Percentiles rank a stretch among this genome's conserved stretches.
Conservation (phyloP, 2,113 vertebrate genomes). For the Sturnira hondurensis region DNA sequence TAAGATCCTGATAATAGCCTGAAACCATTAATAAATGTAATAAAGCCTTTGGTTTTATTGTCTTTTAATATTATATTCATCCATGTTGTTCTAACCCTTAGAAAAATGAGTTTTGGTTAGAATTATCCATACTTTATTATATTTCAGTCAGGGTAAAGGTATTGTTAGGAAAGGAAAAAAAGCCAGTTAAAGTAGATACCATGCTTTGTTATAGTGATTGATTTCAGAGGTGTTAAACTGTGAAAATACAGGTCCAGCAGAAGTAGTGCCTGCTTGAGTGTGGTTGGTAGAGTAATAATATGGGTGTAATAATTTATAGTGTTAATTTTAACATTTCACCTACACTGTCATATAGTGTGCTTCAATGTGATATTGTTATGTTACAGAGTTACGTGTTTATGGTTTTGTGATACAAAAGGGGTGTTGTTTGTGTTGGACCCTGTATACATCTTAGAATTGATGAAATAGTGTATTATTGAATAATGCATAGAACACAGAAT, state of each 20-base stretch:
- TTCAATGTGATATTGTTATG: too few species aligned
- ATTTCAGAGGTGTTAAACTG: background rate
- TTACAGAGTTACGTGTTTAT: too few species aligned
- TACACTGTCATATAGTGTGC: too few species aligned
- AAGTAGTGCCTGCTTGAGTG: too few species aligned
- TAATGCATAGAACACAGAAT: background rate
- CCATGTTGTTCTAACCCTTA: background rate
- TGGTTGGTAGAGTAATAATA: too few species aligned
- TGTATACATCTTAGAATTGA: background rate
- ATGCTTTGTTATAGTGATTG: background rate
- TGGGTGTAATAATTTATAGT: too few species aligned
- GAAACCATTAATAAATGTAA: background rate
- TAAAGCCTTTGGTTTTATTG: slow-evolving; percentile 2
- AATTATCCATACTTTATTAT: background rate
- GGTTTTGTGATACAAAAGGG: too few species aligned
- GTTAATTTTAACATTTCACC: too few species aligned
- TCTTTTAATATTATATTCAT: background rate
- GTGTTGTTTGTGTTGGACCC: too few species aligned
- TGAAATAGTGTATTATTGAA: background rate
- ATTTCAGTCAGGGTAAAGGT: background rate
- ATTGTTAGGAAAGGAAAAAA: background rate
- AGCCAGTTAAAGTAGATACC: background rate
- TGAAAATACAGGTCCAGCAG: background rate
- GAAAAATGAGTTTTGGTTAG: background rate
- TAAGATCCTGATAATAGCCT: background rate